phyloP scores from a whole-genome alignment of 2,113 vertebrate species.

The Prietella phreatophila region DNA sequence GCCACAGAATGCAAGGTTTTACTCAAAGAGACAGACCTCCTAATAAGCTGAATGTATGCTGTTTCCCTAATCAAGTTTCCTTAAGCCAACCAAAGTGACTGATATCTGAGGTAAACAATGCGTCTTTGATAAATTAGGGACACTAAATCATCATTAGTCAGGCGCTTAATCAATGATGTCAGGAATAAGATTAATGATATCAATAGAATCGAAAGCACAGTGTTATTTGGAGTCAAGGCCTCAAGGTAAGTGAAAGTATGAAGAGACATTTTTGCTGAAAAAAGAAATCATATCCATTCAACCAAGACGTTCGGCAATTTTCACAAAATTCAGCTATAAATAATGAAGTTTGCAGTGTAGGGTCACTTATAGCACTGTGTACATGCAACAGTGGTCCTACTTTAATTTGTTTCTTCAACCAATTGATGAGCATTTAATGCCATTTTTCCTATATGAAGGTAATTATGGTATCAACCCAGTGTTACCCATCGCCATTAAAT shows the following conservation, averaged over 20 bases:
- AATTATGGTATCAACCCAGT: not conserved
- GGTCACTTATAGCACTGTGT: not conserved
- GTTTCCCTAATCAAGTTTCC: conserved; percentile 40
- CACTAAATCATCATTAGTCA: conserved; percentile 53
- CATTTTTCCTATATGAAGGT: not conserved
- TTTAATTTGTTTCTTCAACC: too few species aligned
- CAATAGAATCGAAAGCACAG: conserved; percentile 23
- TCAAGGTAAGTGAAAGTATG: not conserved
- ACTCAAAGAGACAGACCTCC: conserved; percentile 44
- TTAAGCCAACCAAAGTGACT: conserved; percentile 30
- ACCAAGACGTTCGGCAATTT: not conserved
- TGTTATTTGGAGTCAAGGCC: conserved; percentile 36
- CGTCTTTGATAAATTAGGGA: conserved; percentile 45
- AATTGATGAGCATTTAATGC: not conserved
- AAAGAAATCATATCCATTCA: not conserved
- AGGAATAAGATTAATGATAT: conserved; percentile 47
- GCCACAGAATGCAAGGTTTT: conserved; percentile 38
- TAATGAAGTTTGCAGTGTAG: not conserved
- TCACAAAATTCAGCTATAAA: not conserved
- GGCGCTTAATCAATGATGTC: conserved; percentile 48
- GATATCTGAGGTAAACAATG: conserved; percentile 45
- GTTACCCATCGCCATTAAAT: not conserved
- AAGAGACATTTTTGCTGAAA: not conserved
- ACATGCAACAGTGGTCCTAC: not conserved
- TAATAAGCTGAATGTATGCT: conserved; percentile 31